Evolutionary conservation across 1,140 invertebrate genomes (phyloP).

Genomic region (Aplysia californica): DNA sequence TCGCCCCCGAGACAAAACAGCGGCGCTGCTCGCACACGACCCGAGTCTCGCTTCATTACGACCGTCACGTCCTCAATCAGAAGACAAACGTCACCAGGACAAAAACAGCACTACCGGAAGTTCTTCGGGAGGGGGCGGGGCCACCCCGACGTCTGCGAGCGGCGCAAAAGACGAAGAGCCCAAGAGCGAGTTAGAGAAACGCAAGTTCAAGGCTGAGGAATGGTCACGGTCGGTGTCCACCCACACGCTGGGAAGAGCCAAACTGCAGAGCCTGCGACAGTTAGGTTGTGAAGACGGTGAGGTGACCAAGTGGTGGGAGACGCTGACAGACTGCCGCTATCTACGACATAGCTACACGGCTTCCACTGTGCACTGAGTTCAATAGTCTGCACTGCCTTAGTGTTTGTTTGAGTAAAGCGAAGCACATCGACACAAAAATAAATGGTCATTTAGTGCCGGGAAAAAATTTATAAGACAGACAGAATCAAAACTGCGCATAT

Average conservation of each 20-base stretch:
- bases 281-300: slow-evolving; percentile 47
- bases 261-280: slow-evolving; percentile 44
- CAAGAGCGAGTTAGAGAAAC: slow-evolving; percentile 51
- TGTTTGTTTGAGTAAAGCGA: too few relatives aligned
- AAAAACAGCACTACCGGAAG: neutral
- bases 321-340: slow-evolving; percentile 43
- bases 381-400: too few relatives aligned
- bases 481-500: too few relatives aligned
- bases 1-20: slow-evolving; percentile 18
- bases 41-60: too few relatives aligned
- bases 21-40: slow-evolving; percentile 10
- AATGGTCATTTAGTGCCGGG: too few relatives aligned
- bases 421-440: too few relatives aligned
- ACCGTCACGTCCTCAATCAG: slow-evolving; percentile 31
- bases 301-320: slow-evolving; percentile 47
- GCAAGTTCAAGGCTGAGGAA: slow-evolving; percentile 43
- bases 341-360: too few relatives aligned
- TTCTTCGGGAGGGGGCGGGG: neutral
- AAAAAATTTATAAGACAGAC: too few relatives aligned
- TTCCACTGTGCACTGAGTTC: too few relatives aligned
- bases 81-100: slow-evolving; percentile 18
- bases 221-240: slow-evolving; percentile 47
- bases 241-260: slow-evolving; percentile 41
- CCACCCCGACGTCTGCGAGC: neutral
- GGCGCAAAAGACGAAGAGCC: slow-evolving; percentile 28